Evolutionary conservation across 1,140 invertebrate species (phyloP).

Genomic region (Saccostrea cuccullata): DNA sequence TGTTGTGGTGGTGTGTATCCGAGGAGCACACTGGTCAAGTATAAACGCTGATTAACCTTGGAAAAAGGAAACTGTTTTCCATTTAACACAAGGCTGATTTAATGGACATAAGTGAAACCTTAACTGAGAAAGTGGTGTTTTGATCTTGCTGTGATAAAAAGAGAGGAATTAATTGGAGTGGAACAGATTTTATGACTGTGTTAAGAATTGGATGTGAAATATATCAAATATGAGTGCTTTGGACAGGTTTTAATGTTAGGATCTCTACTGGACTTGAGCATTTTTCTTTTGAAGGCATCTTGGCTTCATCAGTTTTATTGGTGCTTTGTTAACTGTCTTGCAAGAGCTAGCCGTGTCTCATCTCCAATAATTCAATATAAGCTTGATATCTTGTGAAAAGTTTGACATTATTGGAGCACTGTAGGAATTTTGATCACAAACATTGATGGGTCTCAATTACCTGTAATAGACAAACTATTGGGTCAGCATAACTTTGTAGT

Average conservation of each 20-base stretch:
- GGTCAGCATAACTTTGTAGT: conserved; percentile 7
- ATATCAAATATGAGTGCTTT: conserved; percentile 16
- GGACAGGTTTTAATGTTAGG: conserved; percentile 1
- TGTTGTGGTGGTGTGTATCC: neutral
- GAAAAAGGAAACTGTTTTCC: conserved; percentile 19
- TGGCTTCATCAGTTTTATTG: conserved; percentile 18
- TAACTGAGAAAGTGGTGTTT: neutral
- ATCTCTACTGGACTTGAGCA: conserved; percentile 3
- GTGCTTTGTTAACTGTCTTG: conserved; percentile 21
- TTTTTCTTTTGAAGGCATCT: conserved; percentile 7
- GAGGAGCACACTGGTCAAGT: neutral
- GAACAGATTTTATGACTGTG: conserved; percentile 22
- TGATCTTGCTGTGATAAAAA: conserved; percentile 22
- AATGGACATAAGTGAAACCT: conserved; percentile 19
- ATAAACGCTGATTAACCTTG: neutral
- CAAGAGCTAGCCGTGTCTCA: neutral
- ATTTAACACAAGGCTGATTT: conserved; percentile 20
- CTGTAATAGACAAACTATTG: conserved; percentile 19
- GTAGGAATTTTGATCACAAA: conserved; percentile 17
- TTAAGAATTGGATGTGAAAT: neutral
- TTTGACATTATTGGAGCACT: neutral
- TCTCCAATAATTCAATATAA: neutral
- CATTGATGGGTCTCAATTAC: conserved; percentile 33
- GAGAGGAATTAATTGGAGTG: neutral
- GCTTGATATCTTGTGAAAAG: neutral